These are phyloP conservation scores for Trichomycterus rosablanca DNA, from an alignment of 2,113 vertebrate species.

Conservation along the genomic window DNA sequence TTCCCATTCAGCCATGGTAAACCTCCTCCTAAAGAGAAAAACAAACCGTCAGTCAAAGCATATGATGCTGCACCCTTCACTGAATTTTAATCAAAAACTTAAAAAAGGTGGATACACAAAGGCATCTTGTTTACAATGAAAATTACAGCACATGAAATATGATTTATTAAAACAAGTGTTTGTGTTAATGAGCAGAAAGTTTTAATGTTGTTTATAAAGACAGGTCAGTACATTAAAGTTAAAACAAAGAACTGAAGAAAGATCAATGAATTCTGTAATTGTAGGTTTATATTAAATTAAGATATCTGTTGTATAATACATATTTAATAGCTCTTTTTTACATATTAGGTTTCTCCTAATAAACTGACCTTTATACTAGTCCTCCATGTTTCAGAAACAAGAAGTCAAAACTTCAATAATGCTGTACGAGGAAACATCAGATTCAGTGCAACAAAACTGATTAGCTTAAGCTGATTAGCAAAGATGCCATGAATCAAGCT, in stretches of 20 bases:
- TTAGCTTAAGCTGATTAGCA: conserved; percentile 39
- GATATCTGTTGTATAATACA: too few species aligned
- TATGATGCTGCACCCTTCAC: too few species aligned
- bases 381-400: background rate
- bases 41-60: conserved; percentile 11
- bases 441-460: conserved; percentile 27
- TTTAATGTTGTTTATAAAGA: background rate
- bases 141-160: background rate
- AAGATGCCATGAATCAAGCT: too few species aligned
- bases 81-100: conserved; percentile 34
- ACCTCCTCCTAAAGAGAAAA: too few species aligned
- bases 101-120: too few species aligned
- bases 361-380: too few species aligned
- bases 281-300: too few species aligned
- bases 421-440: conserved; percentile 23
- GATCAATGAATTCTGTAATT: too few species aligned
- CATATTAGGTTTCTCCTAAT: too few species aligned
- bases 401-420: conserved; percentile 24
- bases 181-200: background rate
- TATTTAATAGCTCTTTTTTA: too few species aligned
- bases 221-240: too few species aligned
- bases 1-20: background rate
- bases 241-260: too few species aligned
- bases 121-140: background rate
- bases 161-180: conserved; percentile 11